Evolutionary conservation across 2,113 vertebrate genomes (phyloP).

Genomic region (Microtus ochrogaster): DNA sequence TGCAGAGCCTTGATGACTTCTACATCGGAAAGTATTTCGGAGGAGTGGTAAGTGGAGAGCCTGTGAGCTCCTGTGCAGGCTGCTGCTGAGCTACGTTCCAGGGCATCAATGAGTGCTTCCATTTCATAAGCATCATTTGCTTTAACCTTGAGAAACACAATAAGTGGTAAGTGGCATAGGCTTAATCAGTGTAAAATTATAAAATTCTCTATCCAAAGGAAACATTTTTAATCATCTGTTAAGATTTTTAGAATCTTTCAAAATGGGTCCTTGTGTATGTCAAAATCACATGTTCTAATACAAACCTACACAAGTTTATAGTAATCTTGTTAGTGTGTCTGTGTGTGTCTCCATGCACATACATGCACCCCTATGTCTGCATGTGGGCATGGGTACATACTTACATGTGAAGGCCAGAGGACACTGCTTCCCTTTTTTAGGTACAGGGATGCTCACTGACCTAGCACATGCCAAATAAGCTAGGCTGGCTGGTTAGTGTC

Average conservation of each 20-base stretch:
- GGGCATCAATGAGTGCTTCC: neutral
- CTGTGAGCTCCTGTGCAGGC: neutral
- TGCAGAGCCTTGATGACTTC: constrained; percentile 95
- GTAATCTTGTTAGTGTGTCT: neutral
- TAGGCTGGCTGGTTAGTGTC: neutral
- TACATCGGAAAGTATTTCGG: constrained; percentile 96
- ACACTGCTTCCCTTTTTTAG: neutral
- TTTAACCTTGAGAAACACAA: constrained; percentile 14
- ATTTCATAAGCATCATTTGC: neutral
- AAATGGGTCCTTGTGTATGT: neutral
- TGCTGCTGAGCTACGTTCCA: neutral
- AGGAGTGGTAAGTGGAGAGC: constrained; percentile 92
- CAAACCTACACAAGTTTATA: neutral
- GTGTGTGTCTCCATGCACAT: neutral
- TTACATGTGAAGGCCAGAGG: neutral
- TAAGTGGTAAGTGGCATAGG: neutral
- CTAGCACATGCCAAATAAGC: neutral
- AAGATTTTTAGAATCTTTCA: constrained; percentile 14
- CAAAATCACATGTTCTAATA: neutral
- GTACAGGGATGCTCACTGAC: neutral
- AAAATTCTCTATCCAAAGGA: neutral
- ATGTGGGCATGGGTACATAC: neutral
- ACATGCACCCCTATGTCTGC: neutral
- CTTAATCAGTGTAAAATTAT: constrained; percentile 10
- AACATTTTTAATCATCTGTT: constrained; percentile 27